A percentile compares a stretch with the other conserved stretches of the same genome.
These are phyloP conservation scores for Camponotus pennsylvanicus DNA, from an alignment of 1,140 invertebrate genomes.

Conservation along the genomic window DNA sequence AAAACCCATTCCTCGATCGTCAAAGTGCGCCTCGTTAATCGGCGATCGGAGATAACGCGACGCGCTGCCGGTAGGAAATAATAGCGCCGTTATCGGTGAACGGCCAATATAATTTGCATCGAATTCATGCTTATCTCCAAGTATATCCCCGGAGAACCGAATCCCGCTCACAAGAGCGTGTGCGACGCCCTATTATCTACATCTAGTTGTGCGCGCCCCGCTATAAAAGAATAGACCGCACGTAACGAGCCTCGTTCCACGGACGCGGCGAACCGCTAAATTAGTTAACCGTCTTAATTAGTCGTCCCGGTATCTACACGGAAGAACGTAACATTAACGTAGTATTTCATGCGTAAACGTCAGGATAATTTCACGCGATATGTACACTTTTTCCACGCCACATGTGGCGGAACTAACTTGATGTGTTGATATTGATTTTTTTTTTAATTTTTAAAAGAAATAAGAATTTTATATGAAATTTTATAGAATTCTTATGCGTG, in stretches of 20 bases:
- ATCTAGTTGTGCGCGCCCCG: constrained; percentile 29
- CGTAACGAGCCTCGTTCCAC: not conserved
- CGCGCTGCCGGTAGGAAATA: constrained; percentile 32
- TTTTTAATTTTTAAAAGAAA: no score
- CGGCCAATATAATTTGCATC: constrained; percentile 53
- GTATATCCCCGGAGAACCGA: not conserved
- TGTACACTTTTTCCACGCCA: no score
- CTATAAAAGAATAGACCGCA: constrained; percentile 26
- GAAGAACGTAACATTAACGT: constrained; percentile 26
- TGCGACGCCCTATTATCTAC: constrained; percentile 53
- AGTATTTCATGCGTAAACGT: constrained; percentile 22
- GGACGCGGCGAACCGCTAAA: not conserved
- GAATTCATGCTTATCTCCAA: constrained; percentile 37
- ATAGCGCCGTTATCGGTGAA: constrained; percentile 35
- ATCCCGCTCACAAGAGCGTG: no score
- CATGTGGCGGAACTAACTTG: no score
- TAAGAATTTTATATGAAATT: no score
- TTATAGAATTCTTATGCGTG: no score
- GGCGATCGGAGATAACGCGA: constrained; percentile 45
- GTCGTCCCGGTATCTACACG: not conserved
- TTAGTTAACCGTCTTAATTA: constrained; percentile 27
- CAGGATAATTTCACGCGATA: not conserved
- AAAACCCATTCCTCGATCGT: constrained; percentile 13
- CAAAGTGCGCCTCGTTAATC: constrained; percentile 18
- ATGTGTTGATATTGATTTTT: not conserved